Base-by-base conservation (phyloP, 2,888 invertebrate genomes). In the Sialis lutaria region DNA sequence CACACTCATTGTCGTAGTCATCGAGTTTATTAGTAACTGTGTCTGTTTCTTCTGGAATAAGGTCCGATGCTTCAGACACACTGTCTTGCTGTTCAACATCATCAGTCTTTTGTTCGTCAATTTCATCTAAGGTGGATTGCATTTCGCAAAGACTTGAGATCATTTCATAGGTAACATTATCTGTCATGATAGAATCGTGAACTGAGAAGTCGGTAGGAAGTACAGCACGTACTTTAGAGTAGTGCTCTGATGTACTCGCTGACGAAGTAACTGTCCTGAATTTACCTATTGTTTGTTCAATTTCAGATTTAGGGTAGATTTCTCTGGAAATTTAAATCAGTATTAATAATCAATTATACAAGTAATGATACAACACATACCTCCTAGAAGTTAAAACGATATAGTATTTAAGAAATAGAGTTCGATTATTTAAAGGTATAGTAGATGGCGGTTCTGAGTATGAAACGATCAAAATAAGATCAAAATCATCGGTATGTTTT, bases 401-500 rank as follows among this genome's bases (percentile, higher is more conserved):
- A 57, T 74, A 79, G 57, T 72, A 78, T 56, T 73, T 73, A 33
- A 79, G 63, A 50, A 67, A 64, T 9, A 77, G 34, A 8, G 42
- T 47, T 9, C 13, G 22, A 4, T 7, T 13, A 33, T 47, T 42
- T 6, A 12, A 30, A 8, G n/a, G 22, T 1, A 12, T n/a, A 7
- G 12, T 34, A 8, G 10, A 12, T 12, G 33, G 6, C 1, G 33
- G n/a, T 33, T n/a, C 44, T 34, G 34, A 3, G 52, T 75, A 74
- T n/a, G 76, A 70, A 33, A 82, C 74, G 10, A 82, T 70, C 37
- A 82, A 61, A 0, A 78, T 77, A 12, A 81, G 71, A 55, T 79
- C 77, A 59, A 80, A 81, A 56, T 79, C 78, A 51, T 80, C 78
- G 1, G 70, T 70, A 50, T 74, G 74, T 50, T 71, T 71, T 10